phyloP scores from a whole-genome alignment of 2,888 invertebrate genomes.

The Cosmopolites sordidus region DNA sequence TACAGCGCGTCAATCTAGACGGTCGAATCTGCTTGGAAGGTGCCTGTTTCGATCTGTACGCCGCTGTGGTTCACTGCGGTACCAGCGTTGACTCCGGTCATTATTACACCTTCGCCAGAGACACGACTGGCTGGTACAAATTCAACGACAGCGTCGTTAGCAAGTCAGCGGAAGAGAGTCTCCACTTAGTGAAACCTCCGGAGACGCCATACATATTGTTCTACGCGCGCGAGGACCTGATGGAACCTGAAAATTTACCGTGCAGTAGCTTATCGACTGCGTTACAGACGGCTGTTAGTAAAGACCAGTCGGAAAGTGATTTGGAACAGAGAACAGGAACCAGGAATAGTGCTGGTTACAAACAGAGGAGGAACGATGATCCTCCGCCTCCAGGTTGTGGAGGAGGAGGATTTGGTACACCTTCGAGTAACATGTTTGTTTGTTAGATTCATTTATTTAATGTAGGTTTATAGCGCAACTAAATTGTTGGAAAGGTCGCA shows the following conservation, averaged over 20 bases:
- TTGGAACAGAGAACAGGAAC: conserved; percentile 30
- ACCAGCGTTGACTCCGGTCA: conserved; percentile 81
- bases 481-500: no score
- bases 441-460: conserved; percentile 36
- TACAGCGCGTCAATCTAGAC: conserved; percentile 55
- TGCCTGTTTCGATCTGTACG: conserved; percentile 68
- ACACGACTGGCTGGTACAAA: conserved; percentile 68
- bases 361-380: conserved; percentile 49
- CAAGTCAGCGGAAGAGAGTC: conserved; percentile 55
- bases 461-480: no score
- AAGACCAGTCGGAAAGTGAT: conserved; percentile 42
- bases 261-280: conserved; percentile 36
- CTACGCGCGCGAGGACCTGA: conserved; percentile 53
- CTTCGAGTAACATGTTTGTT: conserved; percentile 45
- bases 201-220: conserved; percentile 83
- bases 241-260: conserved; percentile 39
- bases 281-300: conserved; percentile 39
- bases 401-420: conserved; percentile 44
- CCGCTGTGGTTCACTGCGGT: conserved; percentile 81
- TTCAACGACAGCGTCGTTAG: conserved; percentile 78
- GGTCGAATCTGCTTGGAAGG: conserved; percentile 55
- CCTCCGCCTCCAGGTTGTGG: conserved; percentile 54
- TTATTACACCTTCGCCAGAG: conserved; percentile 78
- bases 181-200: conserved; percentile 61
- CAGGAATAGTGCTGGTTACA: conserved; percentile 33